Base-by-base conservation (phyloP, 2,113 vertebrate species). In the Sisor rabdophorus region DNA sequence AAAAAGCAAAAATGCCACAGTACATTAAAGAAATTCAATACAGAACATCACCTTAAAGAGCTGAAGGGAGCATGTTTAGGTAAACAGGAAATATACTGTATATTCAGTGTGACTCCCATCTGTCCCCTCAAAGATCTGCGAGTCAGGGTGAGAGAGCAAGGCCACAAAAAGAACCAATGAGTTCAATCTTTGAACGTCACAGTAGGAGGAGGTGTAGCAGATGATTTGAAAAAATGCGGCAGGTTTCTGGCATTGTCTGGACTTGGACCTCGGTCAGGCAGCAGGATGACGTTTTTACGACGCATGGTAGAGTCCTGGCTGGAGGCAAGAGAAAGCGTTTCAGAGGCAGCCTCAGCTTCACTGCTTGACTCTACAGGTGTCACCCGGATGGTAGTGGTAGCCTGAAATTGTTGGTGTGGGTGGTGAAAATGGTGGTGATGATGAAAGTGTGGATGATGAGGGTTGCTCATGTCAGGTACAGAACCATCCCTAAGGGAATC, bases 281-380 rank as follows among this genome's bases (percentile, higher is more conserved):
- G 95, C 86, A 99, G 85, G 83, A 98, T 96, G 84, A 95, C 92
- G 75, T 93, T 94, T 88, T 98, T 99, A 78, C 95, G 92, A 68
- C 94, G 91, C 79, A 98, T 93, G 0, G 95, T 97, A 71, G 96
- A 98, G 86, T 99, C 97, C 44, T 94, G 93, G 71, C 95, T 96
- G 12, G 96, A 98, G 71, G 94, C 90, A 19, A 95, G 85, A 1
- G 94, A 94, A 72, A 95, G 88, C 28, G 92, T 94, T 87, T 98
- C 97, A 1, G 95, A 96, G 20, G 92, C 89, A 2, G 2, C 79
- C 63, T 82, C 89, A 0, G 2, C 77, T 64, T 82, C 92, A 0
- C 94, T 90, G 71, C 94, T 93, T 1, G 74, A 76, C 73, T 98
- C 97, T 24, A 95, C 95, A 0, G 97, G 95, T 0, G 96, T 98